These are phyloP conservation scores for Drosophila rufa DNA, from an alignment of 1,140 invertebrate species.

Conservation along the genomic window DNA sequence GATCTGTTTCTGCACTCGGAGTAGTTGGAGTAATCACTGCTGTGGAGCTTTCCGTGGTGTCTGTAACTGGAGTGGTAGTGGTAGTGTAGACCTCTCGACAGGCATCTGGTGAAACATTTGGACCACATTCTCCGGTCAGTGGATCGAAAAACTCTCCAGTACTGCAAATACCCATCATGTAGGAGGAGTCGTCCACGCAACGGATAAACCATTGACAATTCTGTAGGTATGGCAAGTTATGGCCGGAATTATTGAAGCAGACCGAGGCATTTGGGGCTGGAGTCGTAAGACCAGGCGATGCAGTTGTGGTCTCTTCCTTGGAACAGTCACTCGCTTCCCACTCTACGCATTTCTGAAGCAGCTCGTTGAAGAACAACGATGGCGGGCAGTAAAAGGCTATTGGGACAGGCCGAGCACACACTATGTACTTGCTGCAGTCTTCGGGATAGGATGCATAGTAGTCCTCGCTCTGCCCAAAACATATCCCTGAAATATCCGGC, in stretches of 20 bases:
- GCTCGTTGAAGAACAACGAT: slow-evolving; percentile 55
- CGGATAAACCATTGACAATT: slow-evolving; percentile 62
- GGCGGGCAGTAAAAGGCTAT: slow-evolving; percentile 66
- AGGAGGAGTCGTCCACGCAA: slow-evolving; percentile 53
- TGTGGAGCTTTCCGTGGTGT: not conserved
- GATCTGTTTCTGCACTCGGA: slow-evolving; percentile 18
- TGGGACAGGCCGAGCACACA: slow-evolving; percentile 57
- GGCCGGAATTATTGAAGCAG: slow-evolving; percentile 27
- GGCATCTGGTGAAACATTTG: slow-evolving; percentile 41
- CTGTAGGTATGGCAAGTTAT: slow-evolving; percentile 41
- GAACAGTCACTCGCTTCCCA: slow-evolving; percentile 58
- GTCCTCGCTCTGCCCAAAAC: slow-evolving; percentile 19
- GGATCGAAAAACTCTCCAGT: slow-evolving; percentile 61
- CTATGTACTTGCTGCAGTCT: slow-evolving; percentile 68
- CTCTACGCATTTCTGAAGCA: slow-evolving; percentile 44
- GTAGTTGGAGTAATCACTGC: slow-evolving; percentile 6
- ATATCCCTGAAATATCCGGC: slow-evolving; percentile 28
- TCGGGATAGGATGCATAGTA: slow-evolving; percentile 62
- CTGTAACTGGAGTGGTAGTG: slow-evolving; percentile 2
- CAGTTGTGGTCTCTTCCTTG: slow-evolving; percentile 9
- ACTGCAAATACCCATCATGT: slow-evolving; percentile 59
- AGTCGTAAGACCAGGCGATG: slow-evolving; percentile 27
- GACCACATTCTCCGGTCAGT: slow-evolving; percentile 43
- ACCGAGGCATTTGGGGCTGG: slow-evolving; percentile 17
- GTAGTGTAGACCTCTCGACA: slow-evolving; percentile 36